Conservation (phyloP, 2,888 invertebrate species). For the Drosophila macrothrix region DNA sequence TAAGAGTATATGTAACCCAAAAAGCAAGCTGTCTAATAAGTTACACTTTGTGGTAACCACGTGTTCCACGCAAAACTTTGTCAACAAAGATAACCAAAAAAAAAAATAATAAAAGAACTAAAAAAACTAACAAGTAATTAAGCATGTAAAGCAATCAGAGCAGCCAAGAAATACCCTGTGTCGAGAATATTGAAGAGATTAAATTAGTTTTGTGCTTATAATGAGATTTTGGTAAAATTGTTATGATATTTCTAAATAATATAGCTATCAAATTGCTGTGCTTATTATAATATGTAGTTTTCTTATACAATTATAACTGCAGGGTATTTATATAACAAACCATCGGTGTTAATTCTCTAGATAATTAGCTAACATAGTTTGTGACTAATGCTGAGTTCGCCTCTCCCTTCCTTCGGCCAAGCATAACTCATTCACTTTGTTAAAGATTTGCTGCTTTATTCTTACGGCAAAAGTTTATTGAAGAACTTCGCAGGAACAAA, state of each 20-base stretch:
- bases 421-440: neutral
- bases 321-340: slow-evolving; percentile 31
- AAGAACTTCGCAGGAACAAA: slow-evolving; percentile 2
- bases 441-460: neutral
- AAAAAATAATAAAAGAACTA: slow-evolving; percentile 8
- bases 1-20: neutral
- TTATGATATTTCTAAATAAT: neutral
- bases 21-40: slow-evolving; percentile 33
- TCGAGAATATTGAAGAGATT: too few species aligned
- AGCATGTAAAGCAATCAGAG: neutral
- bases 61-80: slow-evolving; percentile 68
- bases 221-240: neutral
- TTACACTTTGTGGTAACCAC: slow-evolving; percentile 50
- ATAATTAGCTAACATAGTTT: slow-evolving; percentile 41
- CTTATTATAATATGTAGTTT: neutral
- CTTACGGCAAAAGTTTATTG: slow-evolving; percentile 18
- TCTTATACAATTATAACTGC: neutral
- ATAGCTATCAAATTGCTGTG: neutral
- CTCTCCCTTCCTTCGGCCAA: neutral
- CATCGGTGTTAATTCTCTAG: slow-evolving; percentile 3
- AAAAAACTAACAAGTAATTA: slow-evolving; percentile 20
- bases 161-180: slow-evolving; percentile 19
- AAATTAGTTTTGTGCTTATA: neutral
- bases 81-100: slow-evolving; percentile 38
- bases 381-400: slow-evolving; percentile 8